phyloP scores from a whole-genome alignment of 2,888 invertebrate species.

The Dryomyza anilis region DNA sequence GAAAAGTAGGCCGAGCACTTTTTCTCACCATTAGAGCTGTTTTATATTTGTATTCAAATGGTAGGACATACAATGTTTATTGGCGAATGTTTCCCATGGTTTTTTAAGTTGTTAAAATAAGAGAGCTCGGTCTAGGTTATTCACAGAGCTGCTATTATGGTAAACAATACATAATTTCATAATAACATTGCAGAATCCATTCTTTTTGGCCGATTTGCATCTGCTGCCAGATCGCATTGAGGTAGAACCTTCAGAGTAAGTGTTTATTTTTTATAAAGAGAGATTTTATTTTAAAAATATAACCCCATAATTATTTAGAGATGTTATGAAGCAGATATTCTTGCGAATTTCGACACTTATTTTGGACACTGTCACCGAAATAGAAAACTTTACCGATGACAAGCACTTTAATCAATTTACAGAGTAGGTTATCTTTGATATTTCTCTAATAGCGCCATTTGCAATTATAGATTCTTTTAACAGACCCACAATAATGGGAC shows the following conservation, averaged over 20 bases:
- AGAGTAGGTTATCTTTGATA: conserved; percentile 58
- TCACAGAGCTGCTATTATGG: too few species aligned
- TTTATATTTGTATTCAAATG: too few species aligned
- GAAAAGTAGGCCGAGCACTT: not conserved
- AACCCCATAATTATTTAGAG: conserved; percentile 38
- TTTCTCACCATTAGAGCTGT: not conserved
- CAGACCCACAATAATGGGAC: conserved; percentile 82
- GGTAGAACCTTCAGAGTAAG: conserved; percentile 60
- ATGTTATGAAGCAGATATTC: conserved; percentile 49
- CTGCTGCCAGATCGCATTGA: conserved; percentile 66
- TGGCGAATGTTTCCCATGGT: not conserved
- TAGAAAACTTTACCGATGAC: conserved; percentile 76
- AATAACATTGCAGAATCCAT: conserved; percentile 43
- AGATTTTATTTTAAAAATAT: conserved; percentile 40
- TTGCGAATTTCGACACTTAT: conserved; percentile 50
- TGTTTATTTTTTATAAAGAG: conserved; percentile 32
- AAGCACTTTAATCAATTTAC: conserved; percentile 74
- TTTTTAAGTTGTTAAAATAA: not conserved
- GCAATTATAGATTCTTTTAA: not conserved
- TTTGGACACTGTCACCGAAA: conserved; percentile 68
- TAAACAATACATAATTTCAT: too few species aligned
- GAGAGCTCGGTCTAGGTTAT: too few species aligned
- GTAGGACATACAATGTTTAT: too few species aligned
- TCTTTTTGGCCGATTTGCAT: conserved; percentile 67
- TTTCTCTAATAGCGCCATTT: not conserved